phyloP scores from a whole-genome alignment of 2,888 invertebrate genomes.

The Sarcophaga carnaria region DNA sequence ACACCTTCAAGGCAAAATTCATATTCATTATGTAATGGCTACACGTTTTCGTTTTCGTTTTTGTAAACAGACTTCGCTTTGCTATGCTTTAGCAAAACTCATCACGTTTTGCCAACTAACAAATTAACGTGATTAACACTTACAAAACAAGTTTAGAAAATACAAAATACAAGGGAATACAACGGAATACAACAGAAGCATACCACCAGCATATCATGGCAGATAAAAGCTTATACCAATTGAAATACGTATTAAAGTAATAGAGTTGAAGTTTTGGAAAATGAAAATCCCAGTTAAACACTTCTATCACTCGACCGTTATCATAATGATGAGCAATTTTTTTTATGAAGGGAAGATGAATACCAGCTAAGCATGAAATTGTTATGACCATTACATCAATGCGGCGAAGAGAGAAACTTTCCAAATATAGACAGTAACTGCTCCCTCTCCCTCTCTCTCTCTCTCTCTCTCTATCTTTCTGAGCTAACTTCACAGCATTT shows the following conservation, averaged over 20 bases:
- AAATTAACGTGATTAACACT: conserved; percentile 68
- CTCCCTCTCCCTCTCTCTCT: too few species aligned
- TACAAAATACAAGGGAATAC: not conserved
- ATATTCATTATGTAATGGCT: too few species aligned
- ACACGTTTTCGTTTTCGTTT: too few species aligned
- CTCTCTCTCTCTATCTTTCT: too few species aligned
- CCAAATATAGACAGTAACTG: not conserved
- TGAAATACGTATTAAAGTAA: conserved; percentile 12
- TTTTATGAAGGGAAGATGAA: conserved; percentile 1
- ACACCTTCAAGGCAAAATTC: too few species aligned
- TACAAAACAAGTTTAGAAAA: conserved; percentile 35
- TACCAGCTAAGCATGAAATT: conserved; percentile 60
- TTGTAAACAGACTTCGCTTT: too few species aligned
- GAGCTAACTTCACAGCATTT: too few species aligned
- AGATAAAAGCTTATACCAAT: not conserved
- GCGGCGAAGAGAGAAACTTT: not conserved
- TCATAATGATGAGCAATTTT: not conserved
- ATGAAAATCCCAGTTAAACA: conserved; percentile 1
- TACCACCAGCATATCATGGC: not conserved
- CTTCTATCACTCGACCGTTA: not conserved
- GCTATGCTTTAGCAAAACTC: conserved; percentile 9
- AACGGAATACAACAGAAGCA: not conserved
- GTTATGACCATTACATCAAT: conserved; percentile 52
- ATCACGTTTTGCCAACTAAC: conserved; percentile 59
- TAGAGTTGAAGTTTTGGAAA: conserved; percentile 29